These are phyloP conservation scores for Onthophagus sagittarius DNA, from an alignment of 2,888 invertebrate species.

Conservation along the genomic window DNA sequence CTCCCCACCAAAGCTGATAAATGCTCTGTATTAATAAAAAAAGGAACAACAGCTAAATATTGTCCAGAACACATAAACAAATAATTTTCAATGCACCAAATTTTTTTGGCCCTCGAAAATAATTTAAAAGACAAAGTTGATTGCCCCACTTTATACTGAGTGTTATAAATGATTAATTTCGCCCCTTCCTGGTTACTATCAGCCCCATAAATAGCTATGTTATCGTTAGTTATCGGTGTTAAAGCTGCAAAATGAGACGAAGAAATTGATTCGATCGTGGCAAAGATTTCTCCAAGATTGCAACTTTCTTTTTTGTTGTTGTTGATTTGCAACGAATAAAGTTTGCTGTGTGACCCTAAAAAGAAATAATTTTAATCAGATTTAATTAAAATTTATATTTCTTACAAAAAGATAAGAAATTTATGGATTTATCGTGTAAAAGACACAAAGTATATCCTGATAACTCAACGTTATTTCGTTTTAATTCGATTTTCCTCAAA, in stretches of 20 bases:
- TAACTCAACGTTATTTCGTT: slow-evolving; percentile 47
- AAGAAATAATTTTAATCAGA: slow-evolving; percentile 31
- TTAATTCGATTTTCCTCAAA: slow-evolving; percentile 42
- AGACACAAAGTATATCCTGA: slow-evolving; percentile 55
- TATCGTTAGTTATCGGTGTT: slow-evolving; percentile 59
- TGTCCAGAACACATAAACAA: slow-evolving; percentile 61
- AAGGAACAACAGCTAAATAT: slow-evolving; percentile 61
- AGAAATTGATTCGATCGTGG: slow-evolving; percentile 56
- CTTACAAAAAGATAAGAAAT: slow-evolving; percentile 60
- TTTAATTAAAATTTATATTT: slow-evolving; percentile 34
- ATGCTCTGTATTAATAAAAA: slow-evolving; percentile 56
- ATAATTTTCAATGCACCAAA: slow-evolving; percentile 57
- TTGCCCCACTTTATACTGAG: slow-evolving; percentile 61
- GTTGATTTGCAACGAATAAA: slow-evolving; percentile 54
- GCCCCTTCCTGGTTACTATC: slow-evolving; percentile 68
- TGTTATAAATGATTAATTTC: slow-evolving; percentile 58
- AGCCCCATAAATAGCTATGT: slow-evolving; percentile 65
- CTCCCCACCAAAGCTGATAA: slow-evolving; percentile 59
- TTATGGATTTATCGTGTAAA: slow-evolving; percentile 45
- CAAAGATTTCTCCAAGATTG: slow-evolving; percentile 46
- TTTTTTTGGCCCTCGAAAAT: slow-evolving; percentile 56
- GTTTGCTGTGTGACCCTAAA: slow-evolving; percentile 66
- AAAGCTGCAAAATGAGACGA: slow-evolving; percentile 57
- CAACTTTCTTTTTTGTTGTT: slow-evolving; percentile 31
- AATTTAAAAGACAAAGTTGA: slow-evolving; percentile 61